These are phyloP conservation scores for Noctua fimbriata DNA, from an alignment of 2,888 invertebrate genomes.

Conservation along the genomic window DNA sequence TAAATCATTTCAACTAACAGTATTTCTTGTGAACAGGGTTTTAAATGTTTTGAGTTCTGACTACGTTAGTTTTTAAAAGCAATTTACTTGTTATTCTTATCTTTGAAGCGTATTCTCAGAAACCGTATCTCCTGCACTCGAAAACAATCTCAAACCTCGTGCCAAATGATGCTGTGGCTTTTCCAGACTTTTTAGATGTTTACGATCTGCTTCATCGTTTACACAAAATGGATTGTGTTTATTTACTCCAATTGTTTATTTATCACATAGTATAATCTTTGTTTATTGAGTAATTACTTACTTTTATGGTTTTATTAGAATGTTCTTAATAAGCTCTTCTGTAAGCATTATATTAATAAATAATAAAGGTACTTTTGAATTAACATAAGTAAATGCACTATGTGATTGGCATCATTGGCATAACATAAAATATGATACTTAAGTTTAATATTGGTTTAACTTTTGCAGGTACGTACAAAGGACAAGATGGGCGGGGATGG, in stretches of 20 bases:
- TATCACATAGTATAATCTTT: slow-evolving; percentile 10
- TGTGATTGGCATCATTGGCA: not conserved
- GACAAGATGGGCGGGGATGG: slow-evolving; percentile 29
- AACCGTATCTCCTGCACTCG: slow-evolving; percentile 37
- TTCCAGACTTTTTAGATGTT: slow-evolving; percentile 41
- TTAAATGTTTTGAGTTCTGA: slow-evolving; percentile 2
- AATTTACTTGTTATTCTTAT: slow-evolving; percentile 43
- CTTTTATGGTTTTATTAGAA: slow-evolving; percentile 15
- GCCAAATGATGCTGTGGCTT: slow-evolving; percentile 49
- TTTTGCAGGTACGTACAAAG: slow-evolving; percentile 74
- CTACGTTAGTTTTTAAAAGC: slow-evolving; percentile 16
- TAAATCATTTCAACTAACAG: slow-evolving; percentile 1
- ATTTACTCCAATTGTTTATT: slow-evolving; percentile 35
- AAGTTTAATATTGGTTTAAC: slow-evolving; percentile 67
- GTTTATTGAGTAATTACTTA: slow-evolving; percentile 24
- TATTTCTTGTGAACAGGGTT: not conserved
- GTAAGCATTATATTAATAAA: not conserved
- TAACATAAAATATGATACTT: slow-evolving; percentile 1
- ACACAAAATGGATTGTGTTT: slow-evolving; percentile 27
- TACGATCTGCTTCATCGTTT: slow-evolving; percentile 35
- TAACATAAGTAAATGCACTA: not conserved
- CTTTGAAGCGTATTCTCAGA: slow-evolving; percentile 43
- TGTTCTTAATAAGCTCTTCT: not conserved
- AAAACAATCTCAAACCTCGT: slow-evolving; percentile 45
- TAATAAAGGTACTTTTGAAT: not conserved